Conservation (phyloP, 2,888 invertebrate species). For the Temnothorax rugatulus region DNA sequence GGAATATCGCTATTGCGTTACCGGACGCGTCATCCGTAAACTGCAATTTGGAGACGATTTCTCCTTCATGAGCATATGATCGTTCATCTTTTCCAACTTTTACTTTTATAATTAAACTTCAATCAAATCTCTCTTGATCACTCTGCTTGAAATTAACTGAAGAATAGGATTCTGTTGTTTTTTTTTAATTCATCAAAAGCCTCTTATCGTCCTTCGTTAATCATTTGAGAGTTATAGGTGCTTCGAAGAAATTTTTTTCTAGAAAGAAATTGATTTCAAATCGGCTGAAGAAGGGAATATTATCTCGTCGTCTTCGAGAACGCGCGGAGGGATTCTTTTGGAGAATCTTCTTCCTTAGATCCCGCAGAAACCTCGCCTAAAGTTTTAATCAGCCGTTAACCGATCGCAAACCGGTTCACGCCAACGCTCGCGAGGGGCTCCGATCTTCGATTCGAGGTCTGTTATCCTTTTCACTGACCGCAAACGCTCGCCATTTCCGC, state of each 20-base stretch:
- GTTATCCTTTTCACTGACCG: slow-evolving; percentile 47
- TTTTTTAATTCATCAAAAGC: not conserved
- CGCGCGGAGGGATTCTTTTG: not conserved
- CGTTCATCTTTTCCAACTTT: not conserved
- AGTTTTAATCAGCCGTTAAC: slow-evolving; percentile 59
- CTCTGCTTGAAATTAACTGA: not conserved
- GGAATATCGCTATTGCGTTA: not conserved
- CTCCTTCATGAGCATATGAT: not conserved
- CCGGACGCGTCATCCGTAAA: not conserved
- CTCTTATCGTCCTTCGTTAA: not conserved
- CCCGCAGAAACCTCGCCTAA: slow-evolving; percentile 39
- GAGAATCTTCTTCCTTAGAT: slow-evolving; percentile 1
- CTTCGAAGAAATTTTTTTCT: not conserved
- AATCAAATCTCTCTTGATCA: not conserved
- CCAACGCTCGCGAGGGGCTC: slow-evolving; percentile 46
- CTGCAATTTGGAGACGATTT: slow-evolving; percentile 12
- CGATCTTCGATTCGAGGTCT: slow-evolving; percentile 53
- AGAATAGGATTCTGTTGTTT: not conserved
- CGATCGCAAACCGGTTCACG: slow-evolving; percentile 62
- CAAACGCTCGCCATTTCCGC: slow-evolving; percentile 30
- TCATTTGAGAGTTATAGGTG: not conserved
- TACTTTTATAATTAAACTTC: not conserved
- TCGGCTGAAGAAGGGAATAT: not conserved
- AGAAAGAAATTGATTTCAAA: not conserved
- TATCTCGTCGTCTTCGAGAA: not conserved